Evolutionary conservation across 2,113 vertebrate genomes (phyloP), one percentile per base, ranked within the genome.

Genomic region (Romanogobio albipinnatus): DNA sequence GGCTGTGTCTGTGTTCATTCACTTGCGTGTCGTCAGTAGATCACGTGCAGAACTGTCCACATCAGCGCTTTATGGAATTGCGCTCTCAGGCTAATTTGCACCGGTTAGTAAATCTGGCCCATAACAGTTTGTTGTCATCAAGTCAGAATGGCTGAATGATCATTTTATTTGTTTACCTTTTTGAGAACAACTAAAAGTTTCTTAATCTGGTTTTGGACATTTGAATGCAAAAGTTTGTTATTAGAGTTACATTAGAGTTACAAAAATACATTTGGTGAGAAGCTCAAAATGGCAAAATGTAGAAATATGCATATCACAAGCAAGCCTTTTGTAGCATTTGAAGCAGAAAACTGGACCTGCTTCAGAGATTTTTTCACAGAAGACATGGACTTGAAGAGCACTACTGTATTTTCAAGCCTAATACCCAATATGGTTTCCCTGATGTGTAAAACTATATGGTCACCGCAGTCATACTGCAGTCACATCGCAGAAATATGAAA

Each of bases 271-370:
- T 70, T 10, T 43, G 9, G 9, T 11, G 17, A 39, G 9, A 43
- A 43, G 66, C 66, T 70, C 10, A 47, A 73, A 73, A 73, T 47
- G 22, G 14, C 39, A 24, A 14, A 45, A n/a, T 45, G 43, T 47
- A 3, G 22, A 47, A 45, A 73, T 24, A 15, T 73, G 43, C 43
- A 24, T 24, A n/a, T 47, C 43, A 14, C 11, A 47, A 24, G 66
- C 11, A 45, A 36, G 36, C 53, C 19, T 43, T 59, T 59, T 43
- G 19, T 19, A 45, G 56, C 58, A 24, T 43, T 10, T 49, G 17
- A 84, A 66, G 68, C 56, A 36, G n/a, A 81, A 84, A 59, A 9
- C 64, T 59, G 9, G 49, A 81, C 24, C 9, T 24, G 77, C 82
- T 66, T 81, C 62, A 47, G 53, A 73, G 17, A 15, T 74, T 49